Evolutionary conservation across 2,888 invertebrate species (phyloP), one percentile per base, ranked within the genome.

Genomic region (Chromoteleia sp.): DNA sequence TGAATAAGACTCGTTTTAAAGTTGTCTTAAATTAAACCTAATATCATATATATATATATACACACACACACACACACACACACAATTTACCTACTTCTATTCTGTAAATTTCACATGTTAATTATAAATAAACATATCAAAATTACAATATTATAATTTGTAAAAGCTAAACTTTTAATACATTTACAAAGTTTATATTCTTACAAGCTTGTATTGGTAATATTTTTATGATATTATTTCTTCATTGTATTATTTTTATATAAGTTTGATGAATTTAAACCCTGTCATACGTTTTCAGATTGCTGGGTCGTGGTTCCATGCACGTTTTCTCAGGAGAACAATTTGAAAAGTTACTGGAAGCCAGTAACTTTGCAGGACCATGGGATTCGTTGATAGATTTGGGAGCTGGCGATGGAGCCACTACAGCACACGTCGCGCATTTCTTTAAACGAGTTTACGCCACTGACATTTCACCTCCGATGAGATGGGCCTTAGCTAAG

Each of bases 391-490:
- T 96, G 43, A 93, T 98, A 54, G 98, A 99, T 93, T 93, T 99
- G 65, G 99, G 99, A 54, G 98, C 99, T 1, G 99, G 99, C 0
- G 99, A 99, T 92, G 99, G 99, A 0, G 96, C 96, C 88, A 98
- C 98, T 61, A 98, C 98, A 41, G 93, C 95, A 14, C 94, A 95
- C 76, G 94, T 98, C 92, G 94, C 95, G 0, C 93, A 94, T 61
- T 94, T 96, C 81, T 98, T 96, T 92, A 91, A 93, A 3, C 92
- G 94, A 67, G 94, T 96, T 48, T 97, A 96, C 92, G 97, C 96
- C 65, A 99, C 99, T 0, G 99, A 99, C 92, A 95, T 98, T 84
- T 98, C 98, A 0, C 93, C 94, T 67, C 95, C 96, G 54, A 99
- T 99, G 99, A 94, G 96, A 83, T 95, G 95, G 88, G 93, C 97